These are phyloP conservation scores for Pyrochroa serraticornis DNA, from an alignment of 2,888 invertebrate species.

Conservation along the genomic window DNA sequence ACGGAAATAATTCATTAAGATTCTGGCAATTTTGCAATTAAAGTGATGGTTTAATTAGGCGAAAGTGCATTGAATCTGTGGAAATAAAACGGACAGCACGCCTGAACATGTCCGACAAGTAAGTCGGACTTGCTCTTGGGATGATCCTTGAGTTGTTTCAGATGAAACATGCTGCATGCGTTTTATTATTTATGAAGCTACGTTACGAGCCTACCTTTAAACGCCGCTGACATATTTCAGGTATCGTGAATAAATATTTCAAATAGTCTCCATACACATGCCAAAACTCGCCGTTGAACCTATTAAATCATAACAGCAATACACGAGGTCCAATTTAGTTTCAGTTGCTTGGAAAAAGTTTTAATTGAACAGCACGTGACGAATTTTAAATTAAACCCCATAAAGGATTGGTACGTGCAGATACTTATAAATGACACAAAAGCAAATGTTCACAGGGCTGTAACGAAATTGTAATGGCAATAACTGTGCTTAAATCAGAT, in stretches of 20 bases:
- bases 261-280: slow-evolving; percentile 37
- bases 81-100: slow-evolving; percentile 16
- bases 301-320: slow-evolving; percentile 19
- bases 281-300: slow-evolving; percentile 30
- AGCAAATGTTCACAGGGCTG: too few species aligned
- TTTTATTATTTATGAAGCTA: slow-evolving; percentile 46
- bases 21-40: not conserved
- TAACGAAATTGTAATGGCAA: too few species aligned
- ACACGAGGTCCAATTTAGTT: slow-evolving; percentile 12
- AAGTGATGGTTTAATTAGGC: too few species aligned
- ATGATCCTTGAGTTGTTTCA: slow-evolving; percentile 39
- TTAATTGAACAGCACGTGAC: too few species aligned
- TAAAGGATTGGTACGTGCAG: too few species aligned
- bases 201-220: slow-evolving; percentile 36
- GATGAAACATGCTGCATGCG: slow-evolving; percentile 37
- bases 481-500: not conserved
- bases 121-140: slow-evolving; percentile 19
- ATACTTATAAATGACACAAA: too few species aligned
- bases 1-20: not conserved
- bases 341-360: too few species aligned
- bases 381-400: too few species aligned
- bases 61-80: slow-evolving; percentile 5
- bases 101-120: slow-evolving; percentile 22
- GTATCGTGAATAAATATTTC: slow-evolving; percentile 41
- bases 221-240: slow-evolving; percentile 43